These are phyloP conservation scores for Dromaius novaehollandiae DNA, from an alignment of 2,113 vertebrate species.

Conservation along the genomic window DNA sequence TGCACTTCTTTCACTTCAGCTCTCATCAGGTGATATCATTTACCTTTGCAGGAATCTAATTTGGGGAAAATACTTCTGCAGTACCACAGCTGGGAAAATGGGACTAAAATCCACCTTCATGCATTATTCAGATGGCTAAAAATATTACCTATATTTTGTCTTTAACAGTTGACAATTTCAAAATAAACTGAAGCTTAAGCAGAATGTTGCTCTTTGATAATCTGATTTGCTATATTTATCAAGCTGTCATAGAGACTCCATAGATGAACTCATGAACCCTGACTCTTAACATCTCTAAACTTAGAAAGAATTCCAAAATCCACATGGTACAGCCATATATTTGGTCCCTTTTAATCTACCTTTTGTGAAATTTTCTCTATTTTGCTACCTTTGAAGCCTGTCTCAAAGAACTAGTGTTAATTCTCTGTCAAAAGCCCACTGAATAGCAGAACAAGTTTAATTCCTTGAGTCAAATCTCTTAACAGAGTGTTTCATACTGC, in stretches of 20 bases:
- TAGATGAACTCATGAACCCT: background rate
- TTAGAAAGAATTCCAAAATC: background rate
- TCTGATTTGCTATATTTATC: constrained; percentile 14
- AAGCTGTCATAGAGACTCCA: background rate
- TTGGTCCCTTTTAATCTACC: background rate
- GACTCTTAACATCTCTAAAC: background rate
- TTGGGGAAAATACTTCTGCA: background rate
- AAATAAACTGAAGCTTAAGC: constrained; percentile 23
- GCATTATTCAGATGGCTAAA: constrained; percentile 14
- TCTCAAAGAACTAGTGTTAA: constrained; percentile 13
- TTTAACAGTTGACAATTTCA: background rate
- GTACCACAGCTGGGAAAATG: background rate
- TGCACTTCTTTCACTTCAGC: background rate
- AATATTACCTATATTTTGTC: background rate
- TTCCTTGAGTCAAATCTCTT: background rate
- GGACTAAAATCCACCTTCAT: constrained; percentile 18
- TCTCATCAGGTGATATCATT: background rate
- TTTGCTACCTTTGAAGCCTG: background rate
- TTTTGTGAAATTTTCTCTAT: background rate
- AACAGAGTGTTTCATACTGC: background rate
- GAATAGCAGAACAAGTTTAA: background rate
- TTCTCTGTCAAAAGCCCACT: background rate
- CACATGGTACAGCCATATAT: background rate
- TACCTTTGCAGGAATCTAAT: background rate
- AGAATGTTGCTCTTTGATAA: constrained; percentile 13